Percentiles rank a stretch among this genome's conserved stretches.
phyloP scores from a whole-genome alignment of 2,113 vertebrate species.

The Dicrurus megarhynchus region DNA sequence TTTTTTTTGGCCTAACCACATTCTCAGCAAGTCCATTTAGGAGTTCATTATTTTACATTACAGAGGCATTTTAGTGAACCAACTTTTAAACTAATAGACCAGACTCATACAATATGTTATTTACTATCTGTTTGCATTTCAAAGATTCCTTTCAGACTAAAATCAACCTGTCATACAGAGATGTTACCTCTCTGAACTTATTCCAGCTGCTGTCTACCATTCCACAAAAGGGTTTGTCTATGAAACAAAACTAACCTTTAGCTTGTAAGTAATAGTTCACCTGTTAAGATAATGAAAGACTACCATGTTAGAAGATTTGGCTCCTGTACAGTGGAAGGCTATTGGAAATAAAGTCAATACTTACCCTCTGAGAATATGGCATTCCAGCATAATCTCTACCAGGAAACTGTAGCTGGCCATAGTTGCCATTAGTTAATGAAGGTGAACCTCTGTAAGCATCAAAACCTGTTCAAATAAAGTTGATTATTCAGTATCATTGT shows the following conservation, averaged over 20 bases:
- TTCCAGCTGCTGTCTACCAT: neutral
- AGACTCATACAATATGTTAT: neutral
- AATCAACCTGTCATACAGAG: neutral
- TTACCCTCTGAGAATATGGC: conserved; percentile 81
- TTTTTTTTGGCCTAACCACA: neutral
- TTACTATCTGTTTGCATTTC: neutral
- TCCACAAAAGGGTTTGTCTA: neutral
- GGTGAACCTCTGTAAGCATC: conserved; percentile 75
- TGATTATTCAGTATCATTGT: neutral
- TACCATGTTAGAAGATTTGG: neutral
- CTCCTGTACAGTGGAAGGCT: neutral
- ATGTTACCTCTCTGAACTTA: neutral
- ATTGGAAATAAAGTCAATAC: neutral
- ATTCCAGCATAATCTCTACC: conserved; percentile 79
- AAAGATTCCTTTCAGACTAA: neutral
- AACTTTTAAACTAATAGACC: neutral
- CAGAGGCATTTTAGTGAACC: neutral
- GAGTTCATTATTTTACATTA: neutral
- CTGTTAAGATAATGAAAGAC: neutral
- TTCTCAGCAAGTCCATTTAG: neutral
- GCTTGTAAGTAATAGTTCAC: neutral
- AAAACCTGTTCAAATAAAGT: conserved; percentile 64
- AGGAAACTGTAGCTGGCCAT: conserved; percentile 73
- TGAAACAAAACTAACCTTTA: neutral
- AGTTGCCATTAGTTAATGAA: conserved; percentile 77